These are phyloP conservation scores for Lycodopsis pacificus DNA, from an alignment of 2,797 vertebrate species.

Conservation along the genomic window DNA sequence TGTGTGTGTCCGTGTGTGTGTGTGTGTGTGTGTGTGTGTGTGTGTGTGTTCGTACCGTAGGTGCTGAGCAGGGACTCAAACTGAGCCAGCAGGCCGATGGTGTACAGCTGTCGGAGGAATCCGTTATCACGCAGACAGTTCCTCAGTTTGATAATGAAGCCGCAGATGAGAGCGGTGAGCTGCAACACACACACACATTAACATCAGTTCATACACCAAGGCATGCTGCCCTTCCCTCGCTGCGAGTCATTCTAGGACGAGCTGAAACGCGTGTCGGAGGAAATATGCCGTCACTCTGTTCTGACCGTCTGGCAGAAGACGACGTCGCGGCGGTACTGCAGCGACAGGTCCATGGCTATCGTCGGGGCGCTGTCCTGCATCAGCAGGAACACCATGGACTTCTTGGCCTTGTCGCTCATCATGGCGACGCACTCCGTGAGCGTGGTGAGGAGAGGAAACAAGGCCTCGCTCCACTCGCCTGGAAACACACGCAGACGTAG, in stretches of 20 bases:
- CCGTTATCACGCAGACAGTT: slow-evolving; percentile 94
- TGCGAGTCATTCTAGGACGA: slow-evolving; percentile 14
- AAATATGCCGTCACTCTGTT: not conserved
- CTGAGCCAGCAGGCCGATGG: slow-evolving; percentile 96
- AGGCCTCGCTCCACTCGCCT: slow-evolving; percentile 98
- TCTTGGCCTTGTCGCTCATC: slow-evolving; percentile 98
- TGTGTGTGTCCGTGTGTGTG: slow-evolving; percentile 7
- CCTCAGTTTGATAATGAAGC: slow-evolving; percentile 96
- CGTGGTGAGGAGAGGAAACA: slow-evolving; percentile 96
- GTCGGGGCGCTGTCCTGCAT: slow-evolving; percentile 98
- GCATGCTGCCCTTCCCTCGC: not conserved
- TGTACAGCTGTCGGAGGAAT: slow-evolving; percentile 96
- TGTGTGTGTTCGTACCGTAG: slow-evolving; percentile 84
- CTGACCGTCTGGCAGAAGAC: slow-evolving; percentile 98
- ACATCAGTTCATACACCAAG: not conserved
- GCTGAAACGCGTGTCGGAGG: not conserved
- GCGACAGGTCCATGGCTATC: slow-evolving; percentile 91
- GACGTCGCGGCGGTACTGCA: slow-evolving; percentile 97
- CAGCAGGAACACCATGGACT: slow-evolving; percentile 97
- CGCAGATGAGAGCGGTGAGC: slow-evolving; percentile 96
- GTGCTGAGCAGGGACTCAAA: slow-evolving; percentile 98
- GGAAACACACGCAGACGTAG: not conserved
- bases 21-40: slow-evolving; percentile 6
- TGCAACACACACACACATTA: slow-evolving; percentile 56
- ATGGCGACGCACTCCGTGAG: slow-evolving; percentile 93